These are phyloP conservation scores for Erpornis zantholeuca DNA, from an alignment of 2,113 vertebrate genomes.

Conservation along the genomic window DNA sequence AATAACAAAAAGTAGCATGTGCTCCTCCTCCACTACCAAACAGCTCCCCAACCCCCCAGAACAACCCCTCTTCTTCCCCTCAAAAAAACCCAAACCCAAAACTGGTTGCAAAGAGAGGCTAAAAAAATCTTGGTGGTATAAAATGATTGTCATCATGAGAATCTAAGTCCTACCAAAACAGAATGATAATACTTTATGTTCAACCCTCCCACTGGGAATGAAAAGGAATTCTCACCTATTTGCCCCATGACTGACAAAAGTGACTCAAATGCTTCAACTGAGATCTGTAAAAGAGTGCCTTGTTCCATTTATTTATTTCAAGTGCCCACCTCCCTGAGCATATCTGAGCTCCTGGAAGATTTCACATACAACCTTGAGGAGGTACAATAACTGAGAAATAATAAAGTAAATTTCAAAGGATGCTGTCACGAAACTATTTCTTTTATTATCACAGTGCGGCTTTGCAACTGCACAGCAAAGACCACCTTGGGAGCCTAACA, in stretches of 20 bases:
- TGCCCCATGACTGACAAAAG: neutral
- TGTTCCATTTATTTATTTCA: constrained; percentile 29
- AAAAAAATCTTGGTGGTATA: neutral
- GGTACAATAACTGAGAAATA: neutral
- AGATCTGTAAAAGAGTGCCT: neutral
- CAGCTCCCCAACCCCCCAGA: neutral
- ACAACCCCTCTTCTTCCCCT: neutral
- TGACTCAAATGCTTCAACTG: neutral
- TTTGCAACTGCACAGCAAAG: neutral
- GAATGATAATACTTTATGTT: neutral
- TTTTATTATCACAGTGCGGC: neutral
- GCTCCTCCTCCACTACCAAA: neutral
- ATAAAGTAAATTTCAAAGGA: neutral
- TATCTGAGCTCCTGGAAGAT: neutral
- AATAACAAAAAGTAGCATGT: neutral
- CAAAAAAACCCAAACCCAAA: neutral
- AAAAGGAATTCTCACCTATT: constrained; percentile 26
- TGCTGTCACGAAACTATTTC: neutral
- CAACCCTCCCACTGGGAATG: neutral
- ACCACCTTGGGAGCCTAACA: neutral
- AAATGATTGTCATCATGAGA: neutral
- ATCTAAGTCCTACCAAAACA: neutral
- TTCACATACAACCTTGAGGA: neutral
- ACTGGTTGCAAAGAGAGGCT: neutral
- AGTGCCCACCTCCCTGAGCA: neutral